Evolutionary conservation across 2,113 vertebrate species (phyloP), one percentile per base, ranked within the genome.

Genomic region (Piliocolobus tephrosceles): DNA sequence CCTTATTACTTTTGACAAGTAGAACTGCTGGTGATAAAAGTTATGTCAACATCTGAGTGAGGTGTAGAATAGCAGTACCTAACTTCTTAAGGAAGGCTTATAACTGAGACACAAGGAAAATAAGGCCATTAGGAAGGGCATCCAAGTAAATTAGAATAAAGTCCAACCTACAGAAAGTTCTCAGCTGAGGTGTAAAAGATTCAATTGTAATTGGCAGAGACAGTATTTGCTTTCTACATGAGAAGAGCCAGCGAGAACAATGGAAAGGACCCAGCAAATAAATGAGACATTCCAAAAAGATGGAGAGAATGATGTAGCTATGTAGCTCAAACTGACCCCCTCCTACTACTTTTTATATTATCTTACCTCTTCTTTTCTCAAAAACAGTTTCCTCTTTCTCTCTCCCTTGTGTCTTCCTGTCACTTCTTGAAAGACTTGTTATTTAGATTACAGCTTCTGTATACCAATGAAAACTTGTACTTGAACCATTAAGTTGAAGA

Each of bases 101-200:
- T 85, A 80, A 93, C 43, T 61, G 82, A 97, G 66, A 96, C 47
- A 45, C 18, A 50, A 88, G 73, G 79, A 91, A 93, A 93, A 92
- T 45, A 95, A 96, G 64, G 79, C 50, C 87, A 89, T 52, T 12
- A 81, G 75, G 72, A 96, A 97, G 76, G 95, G 45, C 52, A 91
- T 93, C 92, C 95, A 90, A 95, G 88, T 90, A 90, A 92, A 92
- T 3, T 14, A n/a, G 80, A 92, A 64, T 88, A 30, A 88, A 76
- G 72, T 96, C 45, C 45, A 94, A 52, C 14, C 90, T 98, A 84
- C 84, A 90, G 87, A 96, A 90, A 85, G 87, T 92, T 97, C 84
- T 91, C 92, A 92, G 86, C 38, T 85, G 95, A 96, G 84, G 92
- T 97, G 27, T 97, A 95, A 96, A 81, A 88, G 90, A 95, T 92